Evolutionary conservation across 2,888 invertebrate genomes (phyloP).

Genomic region (Ennomos quercinarius): DNA sequence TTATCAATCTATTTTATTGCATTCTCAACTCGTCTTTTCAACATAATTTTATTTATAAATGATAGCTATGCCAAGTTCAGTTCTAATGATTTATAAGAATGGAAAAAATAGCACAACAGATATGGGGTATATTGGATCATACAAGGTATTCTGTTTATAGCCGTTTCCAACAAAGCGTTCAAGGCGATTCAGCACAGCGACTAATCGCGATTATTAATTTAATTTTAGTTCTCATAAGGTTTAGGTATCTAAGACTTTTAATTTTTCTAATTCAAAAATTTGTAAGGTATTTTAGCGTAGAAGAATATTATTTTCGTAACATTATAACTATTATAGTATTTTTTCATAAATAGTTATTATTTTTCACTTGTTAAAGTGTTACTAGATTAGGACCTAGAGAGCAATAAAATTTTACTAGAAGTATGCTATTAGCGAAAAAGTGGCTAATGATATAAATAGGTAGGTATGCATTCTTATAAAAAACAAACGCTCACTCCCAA

Average conservation of each 20-base stretch:
- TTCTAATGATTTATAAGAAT: too few species aligned
- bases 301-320: conserved; percentile 81
- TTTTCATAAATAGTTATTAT: conserved; percentile 70
- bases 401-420: conserved; percentile 69
- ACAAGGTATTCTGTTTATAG: conserved; percentile 43
- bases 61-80: too few species aligned
- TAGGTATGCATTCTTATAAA: conserved; percentile 65
- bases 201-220: conserved; percentile 52
- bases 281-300: conserved; percentile 79
- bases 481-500: conserved; percentile 48
- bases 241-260: conserved; percentile 72
- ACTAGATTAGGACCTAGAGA: conserved; percentile 73
- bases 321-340: conserved; percentile 67
- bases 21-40: too few species aligned
- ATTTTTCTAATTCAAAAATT: conserved; percentile 72
- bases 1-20: too few species aligned
- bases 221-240: conserved; percentile 56
- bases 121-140: not conserved
- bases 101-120: not conserved
- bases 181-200: conserved; percentile 68
- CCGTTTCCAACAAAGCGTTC: conserved; percentile 58
- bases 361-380: conserved; percentile 66
- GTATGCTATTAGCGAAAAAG: conserved; percentile 68
- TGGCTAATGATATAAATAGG: conserved; percentile 55
- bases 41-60: too few species aligned